Evolutionary conservation across 30 jellyfish, hydroid and myxozoan species (phyloP).

Genomic region (Catostylus mosaicus): DNA sequence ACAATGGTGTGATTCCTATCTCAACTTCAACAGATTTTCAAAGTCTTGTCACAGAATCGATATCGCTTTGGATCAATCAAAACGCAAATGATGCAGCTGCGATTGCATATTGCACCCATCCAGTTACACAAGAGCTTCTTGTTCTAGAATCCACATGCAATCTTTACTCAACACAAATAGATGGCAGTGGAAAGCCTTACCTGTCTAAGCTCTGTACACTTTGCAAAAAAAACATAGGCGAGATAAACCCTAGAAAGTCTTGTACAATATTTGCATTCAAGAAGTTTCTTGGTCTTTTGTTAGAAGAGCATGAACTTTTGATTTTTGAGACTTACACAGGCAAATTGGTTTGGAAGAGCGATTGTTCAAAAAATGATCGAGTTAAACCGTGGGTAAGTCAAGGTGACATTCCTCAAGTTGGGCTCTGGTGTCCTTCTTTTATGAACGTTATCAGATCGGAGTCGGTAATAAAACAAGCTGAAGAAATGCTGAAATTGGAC

Average conservation of each 20-base stretch:
- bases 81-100: conserved; percentile 47
- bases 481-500: conserved; percentile 48
- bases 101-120: conserved; percentile 75
- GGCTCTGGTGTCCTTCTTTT: conserved; percentile 89
- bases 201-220: conserved; percentile 49
- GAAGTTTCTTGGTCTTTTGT: conserved; percentile 64
- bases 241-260: conserved; percentile 67
- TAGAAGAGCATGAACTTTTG: conserved; percentile 61
- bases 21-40: conserved; percentile 82
- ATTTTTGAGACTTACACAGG: conserved; percentile 84
- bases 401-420: conserved; percentile 83
- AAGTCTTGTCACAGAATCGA: conserved; percentile 76
- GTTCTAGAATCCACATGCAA: conserved; percentile 77
- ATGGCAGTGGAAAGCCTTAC: conserved; percentile 30
- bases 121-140: conserved; percentile 74
- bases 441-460: conserved; percentile 79
- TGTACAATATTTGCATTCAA: conserved; percentile 55
- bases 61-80: conserved; percentile 89
- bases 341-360: conserved; percentile 76
- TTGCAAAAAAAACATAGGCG: conserved; percentile 43
- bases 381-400: conserved; percentile 78
- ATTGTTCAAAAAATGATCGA: conserved; percentile 48
- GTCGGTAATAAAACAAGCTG: conserved; percentile 82
- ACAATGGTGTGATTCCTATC: conserved; percentile 36
- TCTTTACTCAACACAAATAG: conserved; percentile 36